Base-by-base conservation (phyloP, 2,113 vertebrate species). In the Phyllostomus discolor region DNA sequence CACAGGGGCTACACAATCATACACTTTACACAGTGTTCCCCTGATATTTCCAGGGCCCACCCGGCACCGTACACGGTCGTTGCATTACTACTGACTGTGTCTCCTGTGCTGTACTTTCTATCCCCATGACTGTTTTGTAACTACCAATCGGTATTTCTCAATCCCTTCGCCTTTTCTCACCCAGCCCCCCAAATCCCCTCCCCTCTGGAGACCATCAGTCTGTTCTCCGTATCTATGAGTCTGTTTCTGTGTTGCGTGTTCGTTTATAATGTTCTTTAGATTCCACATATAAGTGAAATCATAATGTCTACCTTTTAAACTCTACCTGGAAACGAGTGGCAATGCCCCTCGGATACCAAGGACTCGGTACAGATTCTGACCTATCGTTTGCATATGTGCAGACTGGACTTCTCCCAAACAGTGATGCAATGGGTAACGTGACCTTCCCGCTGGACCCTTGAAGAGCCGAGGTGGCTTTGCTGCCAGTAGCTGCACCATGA, bases 381-480 rank as follows among this genome's bases (percentile, higher is more conserved):
- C 24, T 10, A 20, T 24, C 8, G 7, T 46, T 22, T 33, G n/a
- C 54, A 70, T 66, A 75, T 7, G 22, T 4, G 16, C 48, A 75
- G 57, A 31, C 35, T 2, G 5, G 12, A 38, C 33, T 66, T 57
- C 38, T 59, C 62, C 64, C 66, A 26, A 91, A 41, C 0, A 26
- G 28, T 7, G 35, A 50, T 20, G 5, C 35, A 11, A 28, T 0
- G 4, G 26, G 14, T 14, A n/a, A 10, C 0, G 12, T 1, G 38
- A 52, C 41, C 35, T 24, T 73, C 22, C 67, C 38, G 28, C 10
- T 15, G 19, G 4, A 35, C 48, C 48, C 78, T 43, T 43, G 15
- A 41, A n/a, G 43, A 52, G 33, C 59, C 48, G 5, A 0, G 24
- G 33, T 48, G 62, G 54, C 50, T 89, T 43, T 79, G 67, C 24